Base-by-base conservation (phyloP, 1,140 invertebrate genomes). In the Marisa cornuarietis region DNA sequence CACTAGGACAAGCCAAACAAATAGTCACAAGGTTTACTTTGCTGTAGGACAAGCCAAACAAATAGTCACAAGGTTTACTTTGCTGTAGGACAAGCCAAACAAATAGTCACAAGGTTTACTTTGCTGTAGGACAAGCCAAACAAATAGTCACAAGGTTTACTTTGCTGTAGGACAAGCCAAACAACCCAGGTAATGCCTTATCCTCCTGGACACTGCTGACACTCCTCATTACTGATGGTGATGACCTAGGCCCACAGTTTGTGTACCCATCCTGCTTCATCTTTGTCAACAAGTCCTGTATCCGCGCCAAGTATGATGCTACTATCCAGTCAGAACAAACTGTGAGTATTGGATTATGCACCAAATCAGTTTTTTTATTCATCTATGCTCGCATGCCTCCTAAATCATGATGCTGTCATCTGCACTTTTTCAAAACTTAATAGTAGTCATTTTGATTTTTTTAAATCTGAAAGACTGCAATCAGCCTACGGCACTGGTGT, bases 221-320 rank as follows among this genome's bases (percentile, higher is more conserved):
- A 11, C 62, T 89, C 9, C 80, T 20, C 26, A 79, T 88, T 26
- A 73, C 68, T 13, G 88, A 89, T 80, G 88, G 80, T 4, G 86
- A 89, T 83, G 87, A 89, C 76, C 75, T 84, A 69, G 75, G 78
- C 24, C 88, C 88, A 51, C 80, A 79, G 22, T 89, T 88, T 82
- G 71, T 80, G 10, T 85, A 87, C 69, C 4, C 71, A 14, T 69
- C 73, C 4, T 89, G 88, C 79, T 24, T 73, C 20, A 24, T 7
- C 4, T 18, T 65, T 8, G 31, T 65, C 49, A 75, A 69, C 42
- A 80, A 81, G 52, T 26, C 63, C 3, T 87, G 84, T 76, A 66
- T 88, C 24, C 68, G 80, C 31, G 77, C 87, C 42, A 79, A 78
- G 18, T 87, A 87, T 66, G 71, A 76, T n/a, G 71, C 85, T 18